Evolutionary conservation across 2,113 vertebrate species (phyloP), one percentile per base, ranked within the genome.

Genomic region (Dasypus novemcinctus): DNA sequence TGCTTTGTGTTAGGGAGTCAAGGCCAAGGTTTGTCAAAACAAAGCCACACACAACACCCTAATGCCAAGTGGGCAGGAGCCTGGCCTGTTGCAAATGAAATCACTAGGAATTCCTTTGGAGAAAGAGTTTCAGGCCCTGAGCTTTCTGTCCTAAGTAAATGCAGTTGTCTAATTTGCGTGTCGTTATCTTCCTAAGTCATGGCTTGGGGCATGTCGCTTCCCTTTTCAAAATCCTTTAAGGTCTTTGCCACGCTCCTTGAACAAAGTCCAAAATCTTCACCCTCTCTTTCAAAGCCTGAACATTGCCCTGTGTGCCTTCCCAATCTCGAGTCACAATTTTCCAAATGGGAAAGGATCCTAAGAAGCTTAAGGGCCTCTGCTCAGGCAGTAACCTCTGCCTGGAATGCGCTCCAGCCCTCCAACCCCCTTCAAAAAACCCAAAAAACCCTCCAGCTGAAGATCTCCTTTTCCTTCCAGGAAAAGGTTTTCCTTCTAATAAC

Each of bases 11-110:
- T 94, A 90, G 61, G 38, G 79, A 96, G 21, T 33, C 79, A 92
- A 75, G 96, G 85, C 93, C 92, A 89, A 93, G 76, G 61, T 95
- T 94, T 97, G 95, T 93, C 72, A 95, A 18, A 98, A 94, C 82
- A 97, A 94, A 97, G 63, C 46, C 66, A 64, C 43, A 79, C 36
- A 76, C 43, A 83, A 87, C 23, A 87, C 81, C 85, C 81, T 63
- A 75, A 78, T 93, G 92, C 82, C 95, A 94, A 95, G 66, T 0
- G 78, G 88, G 96, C 82, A 97, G 95, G 92, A 83, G 87, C 46
- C 74, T 83, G 63, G 82, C 74, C 95, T 93, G 43, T 38, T 79
- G 76, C 38, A 66, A 20, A 38, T 87, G 84, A 97, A 97, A 98
- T 92, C 41, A 79, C 74, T 80, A 94, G 46, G 81, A 92, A 75